Percentiles rank a stretch among this genome's conserved stretches.
Conservation (phyloP, 2,888 invertebrate genomes). For the Lycaena phlaeas region DNA sequence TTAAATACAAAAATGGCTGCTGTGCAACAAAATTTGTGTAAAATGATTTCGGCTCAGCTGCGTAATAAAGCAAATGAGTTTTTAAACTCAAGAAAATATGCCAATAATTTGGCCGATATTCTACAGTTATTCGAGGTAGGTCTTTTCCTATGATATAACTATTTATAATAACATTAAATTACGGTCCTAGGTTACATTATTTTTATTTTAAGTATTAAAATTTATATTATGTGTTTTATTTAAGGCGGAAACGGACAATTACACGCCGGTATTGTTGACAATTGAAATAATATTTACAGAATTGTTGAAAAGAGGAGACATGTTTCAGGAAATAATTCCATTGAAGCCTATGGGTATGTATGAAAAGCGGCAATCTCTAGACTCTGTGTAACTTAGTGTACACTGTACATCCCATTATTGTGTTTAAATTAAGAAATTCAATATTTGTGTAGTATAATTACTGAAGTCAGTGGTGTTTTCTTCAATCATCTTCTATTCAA, state of each 20-base stretch:
- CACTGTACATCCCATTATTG: too few species aligned
- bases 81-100: slow-evolving; percentile 76
- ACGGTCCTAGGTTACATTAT: slow-evolving; percentile 27
- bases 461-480: too few species aligned
- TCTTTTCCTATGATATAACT: slow-evolving; percentile 10
- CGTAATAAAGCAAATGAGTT: slow-evolving; percentile 81
- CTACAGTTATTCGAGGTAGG: slow-evolving; percentile 78
- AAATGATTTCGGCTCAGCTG: slow-evolving; percentile 77
- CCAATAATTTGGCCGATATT: slow-evolving; percentile 78
- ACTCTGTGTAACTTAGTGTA: too few species aligned
- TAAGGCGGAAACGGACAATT: slow-evolving; percentile 59
- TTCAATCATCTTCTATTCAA: too few species aligned
- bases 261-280: slow-evolving; percentile 75
- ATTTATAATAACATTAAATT: slow-evolving; percentile 17
- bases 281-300: slow-evolving; percentile 81
- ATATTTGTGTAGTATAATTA: too few species aligned
- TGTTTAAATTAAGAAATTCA: too few species aligned
- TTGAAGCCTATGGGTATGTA: slow-evolving; percentile 69
- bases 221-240: too few species aligned
- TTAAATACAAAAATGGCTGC: slow-evolving; percentile 65
- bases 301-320: slow-evolving; percentile 76
- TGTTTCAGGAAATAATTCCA: slow-evolving; percentile 75
- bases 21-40: slow-evolving; percentile 53
- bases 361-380: too few species aligned
- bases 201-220: slow-evolving; percentile 26